phyloP scores from a whole-genome alignment of 2,113 vertebrate species.

The Vulpes ferrilata region DNA sequence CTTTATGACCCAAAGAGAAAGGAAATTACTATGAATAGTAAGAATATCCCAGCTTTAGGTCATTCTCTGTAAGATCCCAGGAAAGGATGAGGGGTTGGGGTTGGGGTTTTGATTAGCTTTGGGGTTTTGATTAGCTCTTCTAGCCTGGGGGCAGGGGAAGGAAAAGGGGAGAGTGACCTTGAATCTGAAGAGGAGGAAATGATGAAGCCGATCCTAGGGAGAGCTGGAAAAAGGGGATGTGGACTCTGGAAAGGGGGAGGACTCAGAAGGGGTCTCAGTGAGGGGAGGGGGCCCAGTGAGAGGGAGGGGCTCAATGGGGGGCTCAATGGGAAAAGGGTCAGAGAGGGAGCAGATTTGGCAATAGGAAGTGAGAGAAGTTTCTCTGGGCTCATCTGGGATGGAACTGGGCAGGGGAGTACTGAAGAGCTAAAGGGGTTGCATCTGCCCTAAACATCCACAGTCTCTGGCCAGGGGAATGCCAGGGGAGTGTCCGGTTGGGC shows the following conservation, averaged over 20 bases:
- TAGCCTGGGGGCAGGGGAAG: not conserved
- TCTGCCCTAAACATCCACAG: not conserved
- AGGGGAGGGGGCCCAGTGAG: not conserved
- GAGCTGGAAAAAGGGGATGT: no score
- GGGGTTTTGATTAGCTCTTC: not conserved
- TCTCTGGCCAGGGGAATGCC: not conserved
- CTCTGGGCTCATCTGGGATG: not conserved
- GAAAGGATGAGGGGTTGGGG: not conserved
- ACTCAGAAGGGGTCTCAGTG: not conserved
- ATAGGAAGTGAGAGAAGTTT: not conserved
- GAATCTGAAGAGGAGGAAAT: not conserved
- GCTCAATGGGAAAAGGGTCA: not conserved
- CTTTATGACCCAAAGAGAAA: constrained; percentile 21
- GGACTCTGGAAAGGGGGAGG: no score
- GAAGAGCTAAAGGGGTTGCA: not conserved
- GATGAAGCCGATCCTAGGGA: not conserved
- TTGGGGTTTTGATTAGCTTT: not conserved
- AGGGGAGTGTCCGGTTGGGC: not conserved
- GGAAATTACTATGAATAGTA: not conserved
- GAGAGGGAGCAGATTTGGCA: not conserved
- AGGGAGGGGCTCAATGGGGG: not conserved
- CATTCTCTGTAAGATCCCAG: not conserved
- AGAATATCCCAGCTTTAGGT: not conserved
- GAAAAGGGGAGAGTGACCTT: not conserved
- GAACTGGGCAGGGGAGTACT: not conserved